Evolutionary conservation across 2,888 invertebrate genomes (phyloP), one percentile per base, ranked within the genome.

Genomic region (Spisula subtruncata): DNA sequence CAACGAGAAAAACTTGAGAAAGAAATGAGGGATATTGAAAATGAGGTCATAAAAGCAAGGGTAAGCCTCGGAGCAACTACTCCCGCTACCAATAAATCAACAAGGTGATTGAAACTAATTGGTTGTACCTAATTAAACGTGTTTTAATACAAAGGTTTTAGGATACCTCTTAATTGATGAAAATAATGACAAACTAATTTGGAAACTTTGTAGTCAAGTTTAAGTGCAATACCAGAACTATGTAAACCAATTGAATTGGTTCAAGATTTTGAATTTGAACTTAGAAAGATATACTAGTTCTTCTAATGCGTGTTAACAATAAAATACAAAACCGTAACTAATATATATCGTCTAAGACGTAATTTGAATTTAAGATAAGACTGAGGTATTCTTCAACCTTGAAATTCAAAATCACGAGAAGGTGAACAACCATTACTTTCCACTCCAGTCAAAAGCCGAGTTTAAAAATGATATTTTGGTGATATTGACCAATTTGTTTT

Each of bases 31-130:
- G 82, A 87, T 81, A 90, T 88, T 51, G 89, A 90, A 80, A 92
- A 90, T 89, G 92, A 90, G 90, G 90, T 90, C 90, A 90, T 86
- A 91, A 89, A 91, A 91, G 92, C 92, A 92, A 92, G 92, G 92
- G 92, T 92, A 92, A 92, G 92, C 89, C 89, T 85, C 51, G 91
- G 91, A 83, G 82, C 35, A 84, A 81, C 89, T 41, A 90, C 91
- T 89, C 91, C 92, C 91, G 92, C 91, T 91, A 90, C 86, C 87
- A 87, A 81, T 91, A 90, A 85, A 86, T 90, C 91, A 90, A 92
- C 89, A 90, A 92, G 92, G 92, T 92, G 92, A 92, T 91, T 92
- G 90, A 86, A 85, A 89, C 90, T 90, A 92, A 91, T 85, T 79
- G 80, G 80, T 29, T 56, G 71, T 51, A 41, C 75, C 75, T 75